Evolutionary conservation across 2,888 invertebrate genomes (phyloP), one percentile per base, ranked within the genome.

Genomic region (Amblyteles armatorius): DNA sequence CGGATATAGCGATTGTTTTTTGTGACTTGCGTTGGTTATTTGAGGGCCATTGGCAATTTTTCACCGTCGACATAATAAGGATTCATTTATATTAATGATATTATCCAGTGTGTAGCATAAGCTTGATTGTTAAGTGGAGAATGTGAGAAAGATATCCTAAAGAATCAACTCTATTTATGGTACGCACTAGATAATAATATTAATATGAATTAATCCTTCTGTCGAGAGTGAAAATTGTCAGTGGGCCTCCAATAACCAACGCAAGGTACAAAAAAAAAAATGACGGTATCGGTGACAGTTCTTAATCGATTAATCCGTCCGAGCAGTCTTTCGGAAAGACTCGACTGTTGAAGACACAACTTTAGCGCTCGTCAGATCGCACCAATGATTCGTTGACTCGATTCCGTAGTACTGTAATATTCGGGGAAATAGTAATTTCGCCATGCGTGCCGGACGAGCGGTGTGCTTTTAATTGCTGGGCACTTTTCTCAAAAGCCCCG

Each of bases 401-500:
- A 44, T 44, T 44, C 13, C 13, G 13, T 44, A 44, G 44, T 44
- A 1, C 44, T 11, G 13, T 13, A 13, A 13, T 44, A 44, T 44
- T 16, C 4, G 16, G 16, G 16, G 40, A 11, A 40, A 40, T 40
- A 16, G 13, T 48, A 48, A 48, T 48, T 48, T 13, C 13, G 16
- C 16, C 16, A 4, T 48, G 44, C 44, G 44, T 16, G 16, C 44
- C 16, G 16, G 44, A 48, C 44, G 16, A 48, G 44, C 44, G 44
- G 16, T 26, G 5, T 19, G 40, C 19, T 22, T 40, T 40, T 67
- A 40, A 67, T 40, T 67, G 13, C 13, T 26, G 11, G 60, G 29
- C 3, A 16, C 29, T 44, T 52, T 52, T 44, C 65, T 67, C 52
- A 36, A 50, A 69, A 82, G 29, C 36, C 9, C 40, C 67, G 57